Base-by-base conservation (phyloP, 2,888 invertebrate genomes). In the Eulithis prunata region DNA sequence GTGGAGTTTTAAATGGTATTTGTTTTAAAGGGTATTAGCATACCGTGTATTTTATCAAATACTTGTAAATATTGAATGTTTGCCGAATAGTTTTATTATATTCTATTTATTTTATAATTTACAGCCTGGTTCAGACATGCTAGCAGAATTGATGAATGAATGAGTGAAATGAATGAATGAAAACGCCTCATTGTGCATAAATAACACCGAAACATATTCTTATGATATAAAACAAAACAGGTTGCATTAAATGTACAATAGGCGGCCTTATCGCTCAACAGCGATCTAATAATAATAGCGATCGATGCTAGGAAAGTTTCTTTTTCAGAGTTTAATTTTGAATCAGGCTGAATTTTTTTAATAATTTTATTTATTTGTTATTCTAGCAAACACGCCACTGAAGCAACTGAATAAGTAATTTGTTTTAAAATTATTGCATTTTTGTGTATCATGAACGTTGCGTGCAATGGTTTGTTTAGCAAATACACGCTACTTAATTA, bases 381-480 rank as follows among this genome's bases (percentile, higher is more conserved):
- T 56, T 28, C 3, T 63, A 54, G 32, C 64, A 10, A 28, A 47
- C 47, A n/a, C 57, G 61, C 66, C 57, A 62, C 64, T 66, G 57
- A 57, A 46, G 68, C 64, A 70, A 61, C 68, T 68, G 64, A 59
- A 52, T 46, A 36, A 12, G 41, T 62, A 54, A 58, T 64, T 58
- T 59, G 56, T 70, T 64, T 57, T 65, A 65, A 36, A 55, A 62
- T 57, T 62, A 56, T 65, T 65, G 57, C 64, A 59, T 59, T 60
- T 57, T 58, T 45, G 3, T 55, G 11, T 41, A 58, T 43, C 51
- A 59, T 41, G 54, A 10, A 46, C 52, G 10, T 52, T 57, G 56
- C 57, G 36, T 52, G 43, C 41, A 13, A 32, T 14, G 47, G 14
- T 57, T 43, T 54, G 32, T 54, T 43, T 45, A 21, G 51, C 0